Evolutionary conservation across 2,888 invertebrate genomes (phyloP).

Genomic region (Drosophila diplacantha): DNA sequence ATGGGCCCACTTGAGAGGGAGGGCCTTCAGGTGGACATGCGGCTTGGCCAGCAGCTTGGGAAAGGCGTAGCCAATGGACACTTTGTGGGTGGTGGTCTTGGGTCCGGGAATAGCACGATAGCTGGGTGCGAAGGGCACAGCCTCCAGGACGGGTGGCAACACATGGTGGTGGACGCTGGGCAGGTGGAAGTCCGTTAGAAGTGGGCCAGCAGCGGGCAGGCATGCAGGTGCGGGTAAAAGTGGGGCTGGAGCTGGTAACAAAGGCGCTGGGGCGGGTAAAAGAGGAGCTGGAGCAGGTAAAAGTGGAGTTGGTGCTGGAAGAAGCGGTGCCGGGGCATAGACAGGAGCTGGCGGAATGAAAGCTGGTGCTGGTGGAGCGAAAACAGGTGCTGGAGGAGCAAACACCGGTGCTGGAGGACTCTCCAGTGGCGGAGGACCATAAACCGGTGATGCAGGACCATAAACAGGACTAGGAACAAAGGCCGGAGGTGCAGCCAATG

Average conservation of each 20-base stretch:
- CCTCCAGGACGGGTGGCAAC: slow-evolving; percentile 59
- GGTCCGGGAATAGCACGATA: slow-evolving; percentile 75
- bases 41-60: slow-evolving; percentile 66
- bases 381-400: slow-evolving; percentile 36
- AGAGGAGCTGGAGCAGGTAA: slow-evolving; percentile 18
- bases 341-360: slow-evolving; percentile 14
- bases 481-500: slow-evolving; percentile 25
- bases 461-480: slow-evolving; percentile 21
- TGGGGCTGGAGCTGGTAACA: slow-evolving; percentile 28
- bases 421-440: slow-evolving; percentile 22
- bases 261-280: slow-evolving; percentile 14
- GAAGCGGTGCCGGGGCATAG: slow-evolving; percentile 27
- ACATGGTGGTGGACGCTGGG: slow-evolving; percentile 57
- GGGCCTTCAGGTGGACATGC: slow-evolving; percentile 66
- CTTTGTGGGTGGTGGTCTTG: slow-evolving; percentile 73
- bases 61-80: slow-evolving; percentile 73
- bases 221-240: slow-evolving; percentile 33
- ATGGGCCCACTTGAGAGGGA: slow-evolving; percentile 61
- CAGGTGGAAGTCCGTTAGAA: slow-evolving; percentile 46
- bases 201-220: slow-evolving; percentile 39
- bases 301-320: slow-evolving; percentile 27
- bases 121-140: slow-evolving; percentile 62
- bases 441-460: slow-evolving; percentile 3
- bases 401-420: slow-evolving; percentile 39
- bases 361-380: slow-evolving; percentile 19